phyloP scores from a whole-genome alignment of 1,140 invertebrate genomes.

The Calliopsis andreniformis region DNA sequence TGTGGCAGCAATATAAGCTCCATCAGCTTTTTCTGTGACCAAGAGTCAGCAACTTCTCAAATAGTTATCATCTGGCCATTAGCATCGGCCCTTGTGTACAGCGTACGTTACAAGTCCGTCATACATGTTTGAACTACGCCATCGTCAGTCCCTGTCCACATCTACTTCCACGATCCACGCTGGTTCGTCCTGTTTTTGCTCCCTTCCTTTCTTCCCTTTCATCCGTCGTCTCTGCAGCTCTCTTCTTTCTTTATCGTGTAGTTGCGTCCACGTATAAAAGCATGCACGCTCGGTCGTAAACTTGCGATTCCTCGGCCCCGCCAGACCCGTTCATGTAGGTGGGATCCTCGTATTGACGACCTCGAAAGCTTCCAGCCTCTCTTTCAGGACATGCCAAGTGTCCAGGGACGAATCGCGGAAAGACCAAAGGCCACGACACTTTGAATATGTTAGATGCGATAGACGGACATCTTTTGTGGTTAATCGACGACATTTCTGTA shows the following conservation, averaged over 20 bases:
- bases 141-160: conserved; percentile 7
- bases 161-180: background rate
- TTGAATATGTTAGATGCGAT: conserved; percentile 24
- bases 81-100: conserved; percentile 14
- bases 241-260: background rate
- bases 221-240: background rate
- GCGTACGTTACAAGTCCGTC: conserved; percentile 22
- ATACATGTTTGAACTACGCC: conserved; percentile 1
- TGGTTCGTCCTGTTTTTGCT: background rate
- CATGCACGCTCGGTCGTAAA: conserved; percentile 7
- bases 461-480: conserved; percentile 3
- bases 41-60: too few species aligned
- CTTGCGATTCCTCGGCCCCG: conserved; percentile 5
- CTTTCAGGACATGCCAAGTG: conserved; percentile 6
- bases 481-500: background rate
- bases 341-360: conserved; percentile 16
- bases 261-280: background rate
- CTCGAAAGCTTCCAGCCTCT: conserved; percentile 36
- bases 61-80: background rate
- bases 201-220: background rate
- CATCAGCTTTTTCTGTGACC: too few species aligned
- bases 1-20: too few species aligned
- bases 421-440: conserved; percentile 41
- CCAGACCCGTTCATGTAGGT: conserved; percentile 18
- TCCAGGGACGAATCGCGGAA: conserved; percentile 30